phyloP scores from a whole-genome alignment of 2,888 invertebrate genomes.

The Micropterix aruncella region DNA sequence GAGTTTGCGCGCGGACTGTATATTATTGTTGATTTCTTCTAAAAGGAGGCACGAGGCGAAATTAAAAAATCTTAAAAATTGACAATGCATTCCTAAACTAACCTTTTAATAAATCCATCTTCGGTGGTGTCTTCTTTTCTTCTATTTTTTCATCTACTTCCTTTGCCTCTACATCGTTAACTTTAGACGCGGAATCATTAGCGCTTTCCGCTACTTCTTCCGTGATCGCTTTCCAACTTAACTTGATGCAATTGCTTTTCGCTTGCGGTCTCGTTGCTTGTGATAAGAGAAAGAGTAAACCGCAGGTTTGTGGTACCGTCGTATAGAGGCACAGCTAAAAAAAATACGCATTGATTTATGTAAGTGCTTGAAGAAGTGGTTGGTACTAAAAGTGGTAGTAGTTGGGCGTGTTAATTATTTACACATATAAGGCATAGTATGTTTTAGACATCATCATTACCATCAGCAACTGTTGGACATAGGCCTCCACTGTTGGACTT shows the following conservation, averaged over 20 bases:
- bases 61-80: too few species aligned
- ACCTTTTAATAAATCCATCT: neutral
- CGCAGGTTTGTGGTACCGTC: constrained; percentile 67
- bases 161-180: neutral
- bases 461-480: too few species aligned
- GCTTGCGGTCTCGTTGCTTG: constrained; percentile 30
- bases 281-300: constrained; percentile 64
- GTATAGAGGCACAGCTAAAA: constrained; percentile 50
- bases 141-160: constrained; percentile 1
- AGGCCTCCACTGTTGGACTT: too few species aligned
- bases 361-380: too few species aligned
- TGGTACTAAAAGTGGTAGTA: too few species aligned
- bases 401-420: too few species aligned
- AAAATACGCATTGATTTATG: constrained; percentile 11
- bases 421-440: too few species aligned
- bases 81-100: too few species aligned
- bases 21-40: too few species aligned
- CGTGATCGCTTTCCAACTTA: constrained; percentile 2
- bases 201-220: constrained; percentile 5
- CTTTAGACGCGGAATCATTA: constrained; percentile 5
- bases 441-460: constrained; percentile 2
- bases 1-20: too few species aligned
- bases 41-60: too few species aligned
- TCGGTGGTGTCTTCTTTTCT: neutral
- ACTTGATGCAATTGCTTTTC: constrained; percentile 6